Conservation (phyloP, 2,113 vertebrate genomes). For the Anguilla rostrata region DNA sequence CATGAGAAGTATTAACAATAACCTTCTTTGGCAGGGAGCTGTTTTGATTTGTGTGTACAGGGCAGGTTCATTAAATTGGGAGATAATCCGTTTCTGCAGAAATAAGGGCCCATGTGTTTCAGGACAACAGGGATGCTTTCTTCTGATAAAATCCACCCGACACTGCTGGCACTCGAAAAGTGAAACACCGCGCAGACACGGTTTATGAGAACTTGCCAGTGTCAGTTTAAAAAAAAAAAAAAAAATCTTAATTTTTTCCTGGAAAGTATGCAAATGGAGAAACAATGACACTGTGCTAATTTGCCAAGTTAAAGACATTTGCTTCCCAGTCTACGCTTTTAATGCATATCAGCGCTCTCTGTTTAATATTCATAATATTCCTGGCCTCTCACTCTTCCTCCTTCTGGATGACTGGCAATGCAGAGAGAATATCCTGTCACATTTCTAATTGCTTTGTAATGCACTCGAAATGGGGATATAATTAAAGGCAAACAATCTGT, state of each 20-base stretch:
- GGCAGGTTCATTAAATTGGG: too few relatives aligned
- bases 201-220: neutral
- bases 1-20: too few relatives aligned
- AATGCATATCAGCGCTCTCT: neutral
- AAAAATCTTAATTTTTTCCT: neutral
- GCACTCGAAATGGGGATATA: conserved; percentile 82
- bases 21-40: too few relatives aligned
- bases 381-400: conserved; percentile 82
- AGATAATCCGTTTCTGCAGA: too few relatives aligned
- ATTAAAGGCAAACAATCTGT: conserved; percentile 89
- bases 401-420: conserved; percentile 85
- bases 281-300: neutral
- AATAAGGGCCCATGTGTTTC: too few relatives aligned
- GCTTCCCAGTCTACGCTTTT: neutral
- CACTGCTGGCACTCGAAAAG: too few relatives aligned
- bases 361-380: conserved; percentile 81
- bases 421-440: conserved; percentile 84
- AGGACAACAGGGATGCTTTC: too few relatives aligned
- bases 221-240: neutral
- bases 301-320: neutral
- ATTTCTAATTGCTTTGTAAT: conserved; percentile 89
- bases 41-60: too few relatives aligned
- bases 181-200: too few relatives aligned
- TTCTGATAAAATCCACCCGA: too few relatives aligned
- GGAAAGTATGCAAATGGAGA: neutral